Evolutionary conservation across 1,140 invertebrate species (phyloP).

Genomic region (Limonius californicus): DNA sequence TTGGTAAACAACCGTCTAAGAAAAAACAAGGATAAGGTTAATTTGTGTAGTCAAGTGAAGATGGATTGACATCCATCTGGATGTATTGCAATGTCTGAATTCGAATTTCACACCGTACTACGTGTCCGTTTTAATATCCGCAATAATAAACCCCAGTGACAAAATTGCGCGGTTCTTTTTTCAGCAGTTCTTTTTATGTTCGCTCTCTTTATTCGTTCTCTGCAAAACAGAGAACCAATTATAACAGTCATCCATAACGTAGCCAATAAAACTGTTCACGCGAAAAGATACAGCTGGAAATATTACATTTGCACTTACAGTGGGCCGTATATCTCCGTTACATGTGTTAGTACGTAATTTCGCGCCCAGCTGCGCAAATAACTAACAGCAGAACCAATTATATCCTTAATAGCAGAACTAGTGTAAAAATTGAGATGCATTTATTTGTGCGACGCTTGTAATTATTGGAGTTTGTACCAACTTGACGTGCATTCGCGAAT

Average conservation of each 20-base stretch:
- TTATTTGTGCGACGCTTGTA: too few species aligned
- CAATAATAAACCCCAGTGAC: not conserved
- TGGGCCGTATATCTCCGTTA: conserved; percentile 36
- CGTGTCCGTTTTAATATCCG: not conserved
- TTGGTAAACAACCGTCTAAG: too few species aligned
- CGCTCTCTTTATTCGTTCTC: conserved; percentile 6
- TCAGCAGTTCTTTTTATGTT: conserved; percentile 1
- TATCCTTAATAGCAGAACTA: conserved; percentile 16
- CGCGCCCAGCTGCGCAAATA: conserved; percentile 23
- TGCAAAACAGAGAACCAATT: conserved; percentile 34
- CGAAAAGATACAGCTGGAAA: conserved; percentile 34
- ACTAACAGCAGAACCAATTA: conserved; percentile 20
- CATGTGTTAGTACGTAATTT: conserved; percentile 31
- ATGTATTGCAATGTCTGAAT: too few species aligned
- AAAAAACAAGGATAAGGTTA: too few species aligned
- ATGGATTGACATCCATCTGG: too few species aligned
- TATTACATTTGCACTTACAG: conserved; percentile 40
- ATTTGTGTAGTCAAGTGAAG: too few species aligned
- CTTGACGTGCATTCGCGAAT: too few species aligned
- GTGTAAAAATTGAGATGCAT: too few species aligned
- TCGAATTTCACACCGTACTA: not conserved
- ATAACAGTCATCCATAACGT: conserved; percentile 36
- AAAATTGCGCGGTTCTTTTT: not conserved
- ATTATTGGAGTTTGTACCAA: too few species aligned
- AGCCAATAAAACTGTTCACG: conserved; percentile 36